phyloP scores from a whole-genome alignment of 1,140 invertebrate species.

The Ceratitis capitata region DNA sequence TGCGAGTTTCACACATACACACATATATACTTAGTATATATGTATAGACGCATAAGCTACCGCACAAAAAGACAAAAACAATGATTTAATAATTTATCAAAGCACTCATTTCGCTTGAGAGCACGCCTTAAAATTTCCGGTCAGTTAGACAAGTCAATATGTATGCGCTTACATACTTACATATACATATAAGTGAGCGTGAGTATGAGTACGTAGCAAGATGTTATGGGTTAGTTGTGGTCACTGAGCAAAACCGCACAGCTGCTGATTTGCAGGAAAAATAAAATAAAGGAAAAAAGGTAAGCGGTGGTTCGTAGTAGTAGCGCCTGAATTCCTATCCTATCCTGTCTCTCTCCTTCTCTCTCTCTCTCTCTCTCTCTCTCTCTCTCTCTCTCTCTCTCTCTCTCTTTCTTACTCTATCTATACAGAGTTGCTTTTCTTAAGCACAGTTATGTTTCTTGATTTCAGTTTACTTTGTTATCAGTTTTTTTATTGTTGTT shows the following conservation, averaged over 20 bases:
- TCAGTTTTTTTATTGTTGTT: neutral
- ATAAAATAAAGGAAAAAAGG: neutral
- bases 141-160: slow-evolving; percentile 13
- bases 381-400: too few species aligned
- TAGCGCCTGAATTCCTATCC: too few species aligned
- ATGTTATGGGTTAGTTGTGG: neutral
- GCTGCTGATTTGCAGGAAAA: neutral
- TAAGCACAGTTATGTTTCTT: neutral
- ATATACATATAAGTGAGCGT: too few species aligned
- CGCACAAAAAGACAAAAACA: neutral
- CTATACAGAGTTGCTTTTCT: too few species aligned
- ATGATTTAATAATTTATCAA: slow-evolving; percentile 30
- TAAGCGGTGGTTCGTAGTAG: too few species aligned
- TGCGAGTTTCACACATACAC: neutral
- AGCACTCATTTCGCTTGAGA: slow-evolving; percentile 23
- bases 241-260: neutral
- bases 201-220: neutral
- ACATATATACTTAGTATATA: neutral
- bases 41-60: too few species aligned
- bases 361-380: too few species aligned
- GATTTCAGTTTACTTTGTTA: neutral
- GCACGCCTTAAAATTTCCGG: neutral
- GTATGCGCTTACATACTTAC: too few species aligned
- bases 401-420: too few species aligned
- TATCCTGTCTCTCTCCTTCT: too few species aligned